Evolutionary conservation across 2,888 invertebrate species (phyloP).

Genomic region (Limnephilus rhombicus): DNA sequence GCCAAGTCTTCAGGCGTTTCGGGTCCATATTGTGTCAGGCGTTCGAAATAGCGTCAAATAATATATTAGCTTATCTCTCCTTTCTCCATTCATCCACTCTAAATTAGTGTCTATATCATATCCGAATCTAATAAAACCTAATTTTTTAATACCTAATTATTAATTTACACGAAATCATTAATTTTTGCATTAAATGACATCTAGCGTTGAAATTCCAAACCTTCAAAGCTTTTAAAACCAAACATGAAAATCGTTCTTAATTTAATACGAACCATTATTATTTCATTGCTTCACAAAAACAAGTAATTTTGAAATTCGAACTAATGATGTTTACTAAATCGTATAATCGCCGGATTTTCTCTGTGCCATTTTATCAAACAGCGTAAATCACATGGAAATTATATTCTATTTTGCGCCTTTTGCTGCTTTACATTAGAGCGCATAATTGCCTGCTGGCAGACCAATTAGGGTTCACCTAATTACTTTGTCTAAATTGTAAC

Average conservation of each 20-base stretch:
- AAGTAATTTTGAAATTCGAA: slow-evolving; percentile 18
- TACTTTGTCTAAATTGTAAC: slow-evolving; percentile 62
- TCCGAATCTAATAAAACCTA: too few species aligned
- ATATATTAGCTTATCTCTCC: too few species aligned
- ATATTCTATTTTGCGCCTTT: slow-evolving; percentile 59
- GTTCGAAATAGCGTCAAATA: too few species aligned
- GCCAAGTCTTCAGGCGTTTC: too few species aligned
- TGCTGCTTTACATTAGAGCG: slow-evolving; percentile 34
- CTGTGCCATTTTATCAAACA: slow-evolving; percentile 49
- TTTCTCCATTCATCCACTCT: too few species aligned
- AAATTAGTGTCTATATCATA: too few species aligned
- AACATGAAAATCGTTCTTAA: neutral
- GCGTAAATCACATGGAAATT: slow-evolving; percentile 50
- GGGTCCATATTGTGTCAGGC: too few species aligned
- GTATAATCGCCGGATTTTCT: neutral
- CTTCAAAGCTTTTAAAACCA: neutral
- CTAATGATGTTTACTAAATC: slow-evolving; percentile 48
- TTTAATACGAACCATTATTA: neutral
- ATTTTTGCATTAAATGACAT: neutral
- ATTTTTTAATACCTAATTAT: too few species aligned
- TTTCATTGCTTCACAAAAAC: neutral
- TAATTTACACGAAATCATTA: neutral
- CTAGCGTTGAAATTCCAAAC: neutral
- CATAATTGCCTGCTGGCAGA: slow-evolving; percentile 55
- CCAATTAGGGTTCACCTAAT: slow-evolving; percentile 61